phyloP scores from a whole-genome alignment of 2,888 invertebrate genomes.

The Scaptodrosophila latifasciaeformis region DNA sequence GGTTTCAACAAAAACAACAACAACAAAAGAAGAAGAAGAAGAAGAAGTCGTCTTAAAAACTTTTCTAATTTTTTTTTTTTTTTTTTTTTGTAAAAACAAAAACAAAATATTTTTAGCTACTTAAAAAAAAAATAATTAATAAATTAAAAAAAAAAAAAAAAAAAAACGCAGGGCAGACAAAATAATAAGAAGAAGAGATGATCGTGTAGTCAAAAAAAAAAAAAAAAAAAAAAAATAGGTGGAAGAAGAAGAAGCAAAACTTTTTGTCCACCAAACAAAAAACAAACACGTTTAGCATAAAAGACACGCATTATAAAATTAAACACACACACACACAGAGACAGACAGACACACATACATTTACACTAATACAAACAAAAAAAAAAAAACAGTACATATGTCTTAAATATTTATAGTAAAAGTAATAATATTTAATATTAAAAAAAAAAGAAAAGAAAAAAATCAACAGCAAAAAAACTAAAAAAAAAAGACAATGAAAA shows the following conservation, averaged over 20 bases:
- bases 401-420: slow-evolving; percentile 54
- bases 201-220: slow-evolving; percentile 33
- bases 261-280: no score
- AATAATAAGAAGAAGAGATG: slow-evolving; percentile 20
- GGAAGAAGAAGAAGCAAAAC: slow-evolving; percentile 7
- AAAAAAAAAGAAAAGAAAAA: slow-evolving; percentile 14
- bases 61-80: no score
- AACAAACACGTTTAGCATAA: slow-evolving; percentile 8
- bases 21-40: no score
- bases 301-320: not conserved
- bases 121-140: slow-evolving; percentile 14
- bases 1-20: slow-evolving; percentile 5
- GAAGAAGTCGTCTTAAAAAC: no score
- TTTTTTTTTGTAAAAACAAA: no score
- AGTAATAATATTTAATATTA: slow-evolving; percentile 58
- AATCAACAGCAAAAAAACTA: slow-evolving; percentile 12
- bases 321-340: slow-evolving; percentile 19
- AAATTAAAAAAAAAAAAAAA: slow-evolving; percentile 47
- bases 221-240: slow-evolving; percentile 1
- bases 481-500: slow-evolving; percentile 18
- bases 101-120: not conserved
- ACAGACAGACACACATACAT: slow-evolving; percentile 19
- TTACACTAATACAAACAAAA: slow-evolving; percentile 6
- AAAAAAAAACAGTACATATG: slow-evolving; percentile 40
- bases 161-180: slow-evolving; percentile 31